Conservation (phyloP, 2,888 invertebrate species). For the Hylaea fasciaria region DNA sequence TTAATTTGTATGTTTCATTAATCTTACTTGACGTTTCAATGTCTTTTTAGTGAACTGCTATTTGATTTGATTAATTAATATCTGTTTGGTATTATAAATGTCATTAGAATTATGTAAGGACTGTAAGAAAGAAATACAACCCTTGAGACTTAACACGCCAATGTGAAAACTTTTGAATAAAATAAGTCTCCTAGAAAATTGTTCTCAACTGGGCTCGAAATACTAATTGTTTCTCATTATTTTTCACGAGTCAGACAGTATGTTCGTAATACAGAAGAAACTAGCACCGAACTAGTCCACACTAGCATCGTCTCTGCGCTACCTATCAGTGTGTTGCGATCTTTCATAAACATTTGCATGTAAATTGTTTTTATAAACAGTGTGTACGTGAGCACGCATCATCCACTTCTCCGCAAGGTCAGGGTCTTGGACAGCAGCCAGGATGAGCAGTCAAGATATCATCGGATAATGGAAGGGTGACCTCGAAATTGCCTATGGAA, state of each 20-base stretch:
- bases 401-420: constrained; percentile 68
- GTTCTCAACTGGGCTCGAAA: too few relatives aligned
- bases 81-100: too few relatives aligned
- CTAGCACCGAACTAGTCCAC: constrained; percentile 16
- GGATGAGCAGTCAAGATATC: constrained; percentile 55
- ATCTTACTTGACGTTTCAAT: too few relatives aligned
- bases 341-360: constrained; percentile 64
- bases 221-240: too few relatives aligned
- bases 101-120: too few relatives aligned
- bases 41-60: neutral
- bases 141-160: too few relatives aligned
- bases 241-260: neutral
- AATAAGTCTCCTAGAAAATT: too few relatives aligned
- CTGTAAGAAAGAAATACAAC: too few relatives aligned
- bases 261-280: neutral
- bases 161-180: too few relatives aligned
- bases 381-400: constrained; percentile 63
- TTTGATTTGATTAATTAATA: neutral
- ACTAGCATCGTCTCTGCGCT: constrained; percentile 33
- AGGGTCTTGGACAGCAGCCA: constrained; percentile 70
- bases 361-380: constrained; percentile 71
- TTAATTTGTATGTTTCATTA: too few relatives aligned
- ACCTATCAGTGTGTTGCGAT: constrained; percentile 56
- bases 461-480: constrained; percentile 52
- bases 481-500: constrained; percentile 48